These are phyloP conservation scores for Sebastes kiyomatsui DNA, from an alignment of 2,797 vertebrate genomes.

Conservation along the genomic window DNA sequence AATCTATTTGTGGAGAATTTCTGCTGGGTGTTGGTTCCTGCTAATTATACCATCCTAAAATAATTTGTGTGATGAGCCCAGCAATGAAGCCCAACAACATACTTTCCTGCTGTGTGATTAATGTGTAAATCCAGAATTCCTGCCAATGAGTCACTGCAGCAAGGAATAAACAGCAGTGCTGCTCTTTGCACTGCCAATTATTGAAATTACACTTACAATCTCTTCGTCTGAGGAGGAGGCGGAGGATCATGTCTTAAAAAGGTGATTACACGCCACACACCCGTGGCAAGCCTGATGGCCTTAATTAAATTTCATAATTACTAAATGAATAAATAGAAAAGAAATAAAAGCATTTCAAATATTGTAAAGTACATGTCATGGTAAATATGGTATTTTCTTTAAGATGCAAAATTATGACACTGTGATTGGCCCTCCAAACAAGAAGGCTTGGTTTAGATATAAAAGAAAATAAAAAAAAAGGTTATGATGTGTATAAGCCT, in stretches of 20 bases:
- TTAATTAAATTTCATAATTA: conserved; percentile 30
- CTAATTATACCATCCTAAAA: conserved; percentile 49
- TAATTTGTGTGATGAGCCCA: conserved; percentile 25
- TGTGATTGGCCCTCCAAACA: background rate
- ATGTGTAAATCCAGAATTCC: conserved; percentile 27
- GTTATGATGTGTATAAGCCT: background rate
- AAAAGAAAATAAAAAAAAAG: background rate
- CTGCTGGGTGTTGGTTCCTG: background rate
- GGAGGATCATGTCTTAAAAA: conserved; percentile 8
- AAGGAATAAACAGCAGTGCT: conserved; percentile 28
- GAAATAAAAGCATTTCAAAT: background rate
- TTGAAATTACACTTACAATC: conserved; percentile 15
- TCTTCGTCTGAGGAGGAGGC: conserved; percentile 2
- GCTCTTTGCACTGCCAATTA: conserved; percentile 30
- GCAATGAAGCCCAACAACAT: conserved; percentile 15
- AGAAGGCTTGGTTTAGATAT: background rate
- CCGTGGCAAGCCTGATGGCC: background rate
- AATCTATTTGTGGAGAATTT: background rate
- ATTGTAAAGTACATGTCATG: background rate
- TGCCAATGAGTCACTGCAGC: conserved; percentile 34
- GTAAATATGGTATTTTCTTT: background rate
- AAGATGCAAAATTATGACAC: background rate
- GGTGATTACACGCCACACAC: conserved; percentile 2
- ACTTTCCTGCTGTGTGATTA: conserved; percentile 31
- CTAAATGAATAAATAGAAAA: conserved; percentile 9